Evolutionary conservation across 2,113 vertebrate genomes (phyloP).

Genomic region (Pollimyrus isidori): DNA sequence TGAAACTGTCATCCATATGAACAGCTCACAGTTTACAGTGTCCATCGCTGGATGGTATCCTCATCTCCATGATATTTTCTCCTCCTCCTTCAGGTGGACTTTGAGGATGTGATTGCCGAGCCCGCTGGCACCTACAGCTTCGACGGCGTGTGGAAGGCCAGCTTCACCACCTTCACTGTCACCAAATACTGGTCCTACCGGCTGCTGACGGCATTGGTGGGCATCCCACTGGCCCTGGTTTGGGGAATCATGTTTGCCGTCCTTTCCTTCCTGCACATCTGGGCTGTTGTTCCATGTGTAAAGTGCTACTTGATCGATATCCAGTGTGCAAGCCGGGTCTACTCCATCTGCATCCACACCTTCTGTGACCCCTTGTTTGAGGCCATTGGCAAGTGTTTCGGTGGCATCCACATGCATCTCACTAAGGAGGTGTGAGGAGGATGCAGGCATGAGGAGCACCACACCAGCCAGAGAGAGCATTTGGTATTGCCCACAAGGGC

Average conservation of each 20-base stretch:
- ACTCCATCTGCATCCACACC: constrained; percentile 91
- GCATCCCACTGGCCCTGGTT: constrained; percentile 87
- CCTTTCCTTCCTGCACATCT: constrained; percentile 95
- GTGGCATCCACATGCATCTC: constrained; percentile 68
- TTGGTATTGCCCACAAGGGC: constrained; percentile 21
- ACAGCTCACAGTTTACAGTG: background rate
- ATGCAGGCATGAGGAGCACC: background rate
- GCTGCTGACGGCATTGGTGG: constrained; percentile 84
- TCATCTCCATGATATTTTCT: background rate
- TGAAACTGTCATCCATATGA: background rate
- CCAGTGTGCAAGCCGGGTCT: constrained; percentile 88
- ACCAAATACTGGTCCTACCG: constrained; percentile 99
- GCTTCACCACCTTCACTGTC: constrained; percentile 98
- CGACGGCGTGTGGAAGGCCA: constrained; percentile 96
- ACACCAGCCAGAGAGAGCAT: constrained; percentile 10
- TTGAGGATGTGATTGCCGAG: constrained; percentile 96
- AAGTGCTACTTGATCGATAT: constrained; percentile 97
- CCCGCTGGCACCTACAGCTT: constrained; percentile 95
- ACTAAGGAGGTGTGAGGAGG: constrained; percentile 75
- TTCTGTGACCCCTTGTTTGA: constrained; percentile 90
- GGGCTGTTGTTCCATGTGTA: constrained; percentile 89
- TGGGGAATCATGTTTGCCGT: constrained; percentile 99
- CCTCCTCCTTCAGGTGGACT: constrained; percentile 77
- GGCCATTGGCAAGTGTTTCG: constrained; percentile 82
- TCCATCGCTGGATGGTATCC: background rate